Conservation (phyloP, 23 tunicate species). For the Corella eumyota region DNA sequence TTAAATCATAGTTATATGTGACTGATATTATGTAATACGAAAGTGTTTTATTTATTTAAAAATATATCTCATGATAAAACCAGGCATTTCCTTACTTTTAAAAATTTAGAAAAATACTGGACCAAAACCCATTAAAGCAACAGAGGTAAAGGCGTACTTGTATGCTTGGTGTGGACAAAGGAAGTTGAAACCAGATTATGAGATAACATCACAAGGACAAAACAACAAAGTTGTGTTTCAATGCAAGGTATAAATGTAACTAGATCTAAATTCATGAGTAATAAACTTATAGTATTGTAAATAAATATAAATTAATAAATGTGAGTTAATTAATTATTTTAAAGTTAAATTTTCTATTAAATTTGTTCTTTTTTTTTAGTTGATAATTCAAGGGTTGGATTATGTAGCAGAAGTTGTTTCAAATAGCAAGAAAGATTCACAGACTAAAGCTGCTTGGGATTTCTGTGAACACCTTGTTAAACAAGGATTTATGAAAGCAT, state of each 20-base stretch:
- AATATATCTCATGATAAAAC: no score
- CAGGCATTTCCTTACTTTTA: no score
- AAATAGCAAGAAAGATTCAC: constrained; percentile 83
- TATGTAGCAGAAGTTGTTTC: constrained; percentile 55
- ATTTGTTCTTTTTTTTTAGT: constrained; percentile 34
- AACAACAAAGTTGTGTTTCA: constrained; percentile 49
- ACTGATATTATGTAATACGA: no score
- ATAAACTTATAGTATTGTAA: no score
- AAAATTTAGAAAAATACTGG: constrained; percentile 38
- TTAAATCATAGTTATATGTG: no score
- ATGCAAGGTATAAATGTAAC: constrained; percentile 44
- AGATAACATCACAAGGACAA: constrained; percentile 50
- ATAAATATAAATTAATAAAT: no score
- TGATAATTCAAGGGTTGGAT: constrained; percentile 57
- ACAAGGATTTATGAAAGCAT: constrained; percentile 52
- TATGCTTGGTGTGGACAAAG: constrained; percentile 99
- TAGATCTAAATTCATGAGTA: neutral
- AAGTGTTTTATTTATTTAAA: no score
- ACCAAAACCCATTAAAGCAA: constrained; percentile 84
- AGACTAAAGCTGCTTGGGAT: constrained; percentile 91
- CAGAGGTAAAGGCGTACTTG: constrained; percentile 84
- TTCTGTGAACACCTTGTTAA: constrained; percentile 85
- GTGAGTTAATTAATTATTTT: no score
- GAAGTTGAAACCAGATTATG: constrained; percentile 89
- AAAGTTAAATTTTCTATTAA: no score